Evolutionary conservation across 2,113 vertebrate species (phyloP).

Genomic region (Manacus vitellinus): DNA sequence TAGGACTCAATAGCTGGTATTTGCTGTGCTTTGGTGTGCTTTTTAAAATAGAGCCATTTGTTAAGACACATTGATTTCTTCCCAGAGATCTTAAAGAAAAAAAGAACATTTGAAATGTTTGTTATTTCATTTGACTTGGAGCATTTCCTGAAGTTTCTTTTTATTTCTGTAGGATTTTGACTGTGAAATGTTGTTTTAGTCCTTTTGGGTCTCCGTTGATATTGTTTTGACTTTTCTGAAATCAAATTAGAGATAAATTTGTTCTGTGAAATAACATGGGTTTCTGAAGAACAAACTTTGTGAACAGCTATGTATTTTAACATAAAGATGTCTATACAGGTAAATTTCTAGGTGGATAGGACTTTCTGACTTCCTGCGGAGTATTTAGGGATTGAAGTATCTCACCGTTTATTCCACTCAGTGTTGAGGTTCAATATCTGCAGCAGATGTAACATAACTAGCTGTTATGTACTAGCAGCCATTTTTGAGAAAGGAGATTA

Average conservation of each 20-base stretch:
- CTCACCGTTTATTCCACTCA: background rate
- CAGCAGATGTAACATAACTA: background rate
- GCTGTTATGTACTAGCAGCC: fast-evolving
- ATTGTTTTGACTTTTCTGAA: background rate
- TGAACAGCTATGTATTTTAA: background rate
- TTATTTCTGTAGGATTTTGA: background rate
- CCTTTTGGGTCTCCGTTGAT: background rate
- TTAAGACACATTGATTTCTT: background rate
- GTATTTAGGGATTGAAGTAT: background rate
- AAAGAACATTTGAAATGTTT: background rate
- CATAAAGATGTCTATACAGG: background rate
- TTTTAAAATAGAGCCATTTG: background rate
- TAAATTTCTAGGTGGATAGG: background rate
- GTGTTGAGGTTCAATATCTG: background rate
- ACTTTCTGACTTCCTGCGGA: background rate
- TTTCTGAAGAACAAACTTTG: background rate
- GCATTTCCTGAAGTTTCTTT: background rate
- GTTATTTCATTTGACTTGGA: background rate
- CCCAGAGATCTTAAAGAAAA: background rate
- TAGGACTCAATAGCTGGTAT: background rate
- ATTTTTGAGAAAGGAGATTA: background rate
- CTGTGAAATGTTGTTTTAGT: background rate
- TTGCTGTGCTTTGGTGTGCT: background rate
- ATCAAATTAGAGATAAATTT: background rate
- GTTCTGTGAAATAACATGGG: background rate